A percentile compares a stretch with the other conserved stretches of the same genome.
Conservation (phyloP, 2,888 invertebrate genomes). For the Itoplectis maculator region DNA sequence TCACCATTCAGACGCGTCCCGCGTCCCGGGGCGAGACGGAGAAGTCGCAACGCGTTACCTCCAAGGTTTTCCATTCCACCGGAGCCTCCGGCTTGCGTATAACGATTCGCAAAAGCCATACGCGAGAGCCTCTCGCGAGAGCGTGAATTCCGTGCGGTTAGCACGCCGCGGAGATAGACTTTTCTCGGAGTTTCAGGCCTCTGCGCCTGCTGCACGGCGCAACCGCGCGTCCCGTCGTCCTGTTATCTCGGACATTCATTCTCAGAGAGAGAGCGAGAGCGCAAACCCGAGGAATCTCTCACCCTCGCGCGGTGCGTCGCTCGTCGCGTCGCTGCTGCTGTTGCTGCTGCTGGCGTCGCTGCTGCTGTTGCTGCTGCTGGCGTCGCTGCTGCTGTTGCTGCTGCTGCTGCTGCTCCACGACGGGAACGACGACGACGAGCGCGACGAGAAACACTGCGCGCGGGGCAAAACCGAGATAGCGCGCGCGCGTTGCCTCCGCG, state of each 20-base stretch:
- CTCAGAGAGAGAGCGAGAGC: constrained; percentile 56
- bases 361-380: not conserved
- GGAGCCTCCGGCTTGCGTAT: not conserved
- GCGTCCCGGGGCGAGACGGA: not conserved
- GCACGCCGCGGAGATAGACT: constrained; percentile 23
- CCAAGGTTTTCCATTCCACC: constrained; percentile 13
- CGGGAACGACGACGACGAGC: constrained; percentile 12
- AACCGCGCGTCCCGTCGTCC: constrained; percentile 59
- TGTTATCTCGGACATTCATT: constrained; percentile 76
- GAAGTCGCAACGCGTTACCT: not conserved
- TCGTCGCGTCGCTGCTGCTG: constrained; percentile 30
- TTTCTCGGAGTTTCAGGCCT: constrained; percentile 40
- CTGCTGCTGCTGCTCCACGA: constrained; percentile 1
- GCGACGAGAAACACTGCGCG: constrained; percentile 56
- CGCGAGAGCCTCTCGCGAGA: not conserved
- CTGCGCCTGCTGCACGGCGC: not conserved
- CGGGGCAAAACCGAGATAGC: constrained; percentile 50
- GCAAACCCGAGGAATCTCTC: constrained; percentile 59
- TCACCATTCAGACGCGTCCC: not conserved
- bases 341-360: not conserved
- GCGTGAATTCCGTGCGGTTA: constrained; percentile 25
- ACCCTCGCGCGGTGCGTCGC: constrained; percentile 58
- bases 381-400: constrained; percentile 22
- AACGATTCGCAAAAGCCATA: constrained; percentile 10
- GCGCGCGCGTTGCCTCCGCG: constrained; percentile 52